Base-by-base conservation (phyloP, 92 coral and sea anemone genomes). In the Epizoanthus illoricatus region DNA sequence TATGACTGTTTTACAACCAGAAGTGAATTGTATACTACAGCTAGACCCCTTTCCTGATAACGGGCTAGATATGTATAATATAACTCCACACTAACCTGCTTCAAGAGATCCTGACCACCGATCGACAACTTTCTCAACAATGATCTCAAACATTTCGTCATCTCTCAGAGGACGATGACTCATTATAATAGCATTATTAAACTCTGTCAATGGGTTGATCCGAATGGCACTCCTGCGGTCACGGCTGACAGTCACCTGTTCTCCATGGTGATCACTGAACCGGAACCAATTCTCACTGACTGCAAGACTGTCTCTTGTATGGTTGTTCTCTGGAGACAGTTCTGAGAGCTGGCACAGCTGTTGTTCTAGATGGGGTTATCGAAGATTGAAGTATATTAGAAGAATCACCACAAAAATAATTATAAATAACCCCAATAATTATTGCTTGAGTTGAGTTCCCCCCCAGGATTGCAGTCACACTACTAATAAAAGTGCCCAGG, bases 181-280 rank as follows among this genome's bases (percentile, higher is more conserved):
- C 89, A 93, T 88, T 58, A 97, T 97, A 16, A 97, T 88, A 2
- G 99, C 99, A 76, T 97, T 92, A 76, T 97, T 97, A 69, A 97
- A 97, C 82, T 97, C 99, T 21, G 94, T 89, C 58, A 97, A 74
- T 4, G 99, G 98, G 58, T 93, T 97, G 59, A 97, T 86, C 64
- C 99, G 69, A 9, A 94, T 80, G 7, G 99, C 99, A 28, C 92
- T 90, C 60, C 98, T 91, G 52, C 90, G 73, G 66, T 93, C 94
- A 7, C 88, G 94, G 69, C 92, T 97, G 40, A 97, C 86, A 20
- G 93, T 95, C 6, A 97, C 97, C 73, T 93, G 92, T 15, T 92
- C 91, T 2, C 99, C 99, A 79, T 97, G 99, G 75, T 33, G 82
- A 18, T 85, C 86, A 78, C 98, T 90, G 56, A 97, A 90, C 24